Evolutionary conservation across 2,888 invertebrate species (phyloP), one percentile per base, ranked within the genome.

Genomic region (Amiota communis): DNA sequence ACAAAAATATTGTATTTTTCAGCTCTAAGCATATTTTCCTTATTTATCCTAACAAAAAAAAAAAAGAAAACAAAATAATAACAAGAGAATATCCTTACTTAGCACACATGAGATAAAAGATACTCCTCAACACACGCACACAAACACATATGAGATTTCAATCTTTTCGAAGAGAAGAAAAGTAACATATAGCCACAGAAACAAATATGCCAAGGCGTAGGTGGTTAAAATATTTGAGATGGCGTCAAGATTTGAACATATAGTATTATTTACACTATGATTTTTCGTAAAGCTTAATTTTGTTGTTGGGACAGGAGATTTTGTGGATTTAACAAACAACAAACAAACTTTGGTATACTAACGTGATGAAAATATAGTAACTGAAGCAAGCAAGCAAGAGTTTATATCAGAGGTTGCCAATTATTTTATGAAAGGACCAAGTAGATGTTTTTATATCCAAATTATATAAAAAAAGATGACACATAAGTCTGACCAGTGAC

Each of bases 171-270:
- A 36, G 36, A 36, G 36, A 36, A 36, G 36, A 36, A 36, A 6
- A 36, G 36, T 36, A 36, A 36, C 36, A 36, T 2, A 36, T 4
- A 36, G 6, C 36, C 36, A 36, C 36, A 36, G 23, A 23, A 68
- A 59, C 36, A 59, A 20, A n/a, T n/a, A 46, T 47, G 51, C 51
- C 51, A 51, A 51, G 53, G 53, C 53, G 2, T 12, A 51, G 53
- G 53, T 51, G 12, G 4, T 8, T 12, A 36, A 0, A 51, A n/a
- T n/a, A 51, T 51, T n/a, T n/a, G 4, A 2, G 4, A 59, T 15
- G 36, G 63, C 63, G 63, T 63, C n/a, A 63, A 63, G 63, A 63
- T 63, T 36, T 63, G 36, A 63, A 63, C 63, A 63, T 63, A 63
- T 23, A n/a, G n/a, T 23, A 23, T 63, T 63, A 63, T 63, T 63